Conservation (phyloP, 2,888 invertebrate genomes). For the Junonia oenone region DNA sequence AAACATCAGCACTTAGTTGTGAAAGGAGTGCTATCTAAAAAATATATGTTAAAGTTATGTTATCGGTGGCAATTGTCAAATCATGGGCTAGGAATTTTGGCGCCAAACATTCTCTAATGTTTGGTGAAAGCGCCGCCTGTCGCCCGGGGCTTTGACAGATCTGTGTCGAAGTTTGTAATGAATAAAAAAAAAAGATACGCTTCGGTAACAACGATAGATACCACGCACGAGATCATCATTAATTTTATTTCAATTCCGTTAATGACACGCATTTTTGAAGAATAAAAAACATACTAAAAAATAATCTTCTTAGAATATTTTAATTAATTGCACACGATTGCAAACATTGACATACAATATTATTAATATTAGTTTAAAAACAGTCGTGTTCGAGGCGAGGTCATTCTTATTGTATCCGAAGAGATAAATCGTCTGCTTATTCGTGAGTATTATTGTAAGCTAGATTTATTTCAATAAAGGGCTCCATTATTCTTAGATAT, state of each 20-base stretch:
- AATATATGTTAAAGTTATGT: slow-evolving; percentile 24
- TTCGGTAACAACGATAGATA: slow-evolving; percentile 10
- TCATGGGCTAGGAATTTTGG: slow-evolving; percentile 64
- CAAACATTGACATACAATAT: slow-evolving; percentile 1
- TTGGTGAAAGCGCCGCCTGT: slow-evolving; percentile 52
- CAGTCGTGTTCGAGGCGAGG: slow-evolving; percentile 23
- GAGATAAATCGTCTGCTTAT: slow-evolving; percentile 23
- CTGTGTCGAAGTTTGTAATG: slow-evolving; percentile 45
- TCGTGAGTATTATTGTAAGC: slow-evolving; percentile 25
- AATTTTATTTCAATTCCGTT: slow-evolving; percentile 14
- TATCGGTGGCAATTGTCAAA: slow-evolving; percentile 36
- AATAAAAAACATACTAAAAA: neutral
- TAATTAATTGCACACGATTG: neutral
- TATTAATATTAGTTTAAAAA: slow-evolving; percentile 9
- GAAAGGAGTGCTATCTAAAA: slow-evolving; percentile 11
- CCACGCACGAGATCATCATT: slow-evolving; percentile 18
- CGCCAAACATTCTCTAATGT: slow-evolving; percentile 51
- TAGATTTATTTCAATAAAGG: slow-evolving; percentile 26
- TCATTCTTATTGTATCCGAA: slow-evolving; percentile 16
- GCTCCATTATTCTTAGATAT: slow-evolving; percentile 22
- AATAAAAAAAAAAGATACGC: slow-evolving; percentile 28
- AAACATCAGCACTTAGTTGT: slow-evolving; percentile 14
- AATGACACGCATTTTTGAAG: neutral
- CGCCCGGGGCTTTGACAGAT: slow-evolving; percentile 46
- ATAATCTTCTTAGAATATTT: neutral